Evolutionary conservation across 2,797 vertebrate species (phyloP), one percentile per base, ranked within the genome.

Genomic region (Heteromormyrus szaboi): DNA sequence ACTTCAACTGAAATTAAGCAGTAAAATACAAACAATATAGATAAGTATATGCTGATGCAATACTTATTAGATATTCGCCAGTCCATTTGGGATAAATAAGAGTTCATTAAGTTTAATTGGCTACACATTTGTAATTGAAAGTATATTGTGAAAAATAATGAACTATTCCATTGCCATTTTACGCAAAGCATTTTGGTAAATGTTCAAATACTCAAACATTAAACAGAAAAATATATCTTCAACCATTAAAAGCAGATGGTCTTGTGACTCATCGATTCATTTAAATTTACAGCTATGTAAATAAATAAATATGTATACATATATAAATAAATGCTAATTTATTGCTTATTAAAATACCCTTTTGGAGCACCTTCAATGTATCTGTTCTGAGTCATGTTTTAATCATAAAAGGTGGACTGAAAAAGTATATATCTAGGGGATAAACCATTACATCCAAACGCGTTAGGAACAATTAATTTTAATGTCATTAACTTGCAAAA

Each of bases 101-200:
- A n/a, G 85, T 54, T 29, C 85, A 33, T 86, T 86, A 85, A 14
- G 48, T 85, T 85, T 86, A 86, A 86, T 56, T 86, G 85, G 51
- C 17, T 56, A 44, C 85, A 56, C 33, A 86, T 86, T 86, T 59
- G 53, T 41, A 86, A 41, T 51, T 85, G 81, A 85, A 50, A 85
- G 22, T 50, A 51, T 85, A 85, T 51, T 51, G 79, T 83, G 11
- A 25, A 85, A 85, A 48, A 50, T 51, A 29, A 85, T 25, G 14
- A 72, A 85, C 25, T 85, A 51, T 48, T 51, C 44, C 4, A 85
- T 25, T 85, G 22, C n/a, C 12, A 85, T 48, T 51, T 85, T 25
- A 85, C 4, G 11, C 48, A 85, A 29, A 25, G 8, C 81, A 51
- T 84, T 84, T 84, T 84, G 46, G 44, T 84, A 84, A 85, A 46